These are phyloP conservation scores for Irena cyanogastra DNA, from an alignment of 2,113 vertebrate species.

Conservation along the genomic window DNA sequence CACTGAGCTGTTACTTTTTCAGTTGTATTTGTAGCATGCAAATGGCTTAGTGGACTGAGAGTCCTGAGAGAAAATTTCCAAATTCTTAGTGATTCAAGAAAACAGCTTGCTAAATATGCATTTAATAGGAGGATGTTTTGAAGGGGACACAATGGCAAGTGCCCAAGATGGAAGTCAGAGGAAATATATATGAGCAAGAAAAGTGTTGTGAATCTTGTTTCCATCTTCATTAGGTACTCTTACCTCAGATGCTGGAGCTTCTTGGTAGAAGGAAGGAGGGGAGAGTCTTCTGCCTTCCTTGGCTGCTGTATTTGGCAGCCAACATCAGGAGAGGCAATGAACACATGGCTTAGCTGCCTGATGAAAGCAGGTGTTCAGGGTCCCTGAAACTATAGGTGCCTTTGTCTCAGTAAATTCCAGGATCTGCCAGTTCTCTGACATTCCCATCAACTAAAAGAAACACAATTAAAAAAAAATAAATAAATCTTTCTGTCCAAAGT, in stretches of 20 bases:
- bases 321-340: neutral
- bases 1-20: neutral
- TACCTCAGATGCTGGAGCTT: neutral
- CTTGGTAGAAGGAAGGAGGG: neutral
- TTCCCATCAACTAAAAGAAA: neutral
- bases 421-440: neutral
- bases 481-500: neutral
- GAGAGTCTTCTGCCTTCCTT: neutral
- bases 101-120: neutral
- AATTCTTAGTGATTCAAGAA: neutral
- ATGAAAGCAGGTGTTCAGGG: neutral
- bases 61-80: neutral
- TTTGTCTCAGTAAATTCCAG: neutral
- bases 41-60: neutral
- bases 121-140: neutral
- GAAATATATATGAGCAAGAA: neutral
- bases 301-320: neutral
- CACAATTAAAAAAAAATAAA: neutral
- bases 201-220: neutral
- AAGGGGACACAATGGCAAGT: neutral
- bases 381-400: neutral
- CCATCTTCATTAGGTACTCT: neutral
- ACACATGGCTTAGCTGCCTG: neutral
- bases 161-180: neutral
- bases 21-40: neutral